A percentile compares a stretch with the other conserved stretches of the same genome.
Conservation (phyloP, 2,113 vertebrate genomes). For the Herpetotheres cachinnans region DNA sequence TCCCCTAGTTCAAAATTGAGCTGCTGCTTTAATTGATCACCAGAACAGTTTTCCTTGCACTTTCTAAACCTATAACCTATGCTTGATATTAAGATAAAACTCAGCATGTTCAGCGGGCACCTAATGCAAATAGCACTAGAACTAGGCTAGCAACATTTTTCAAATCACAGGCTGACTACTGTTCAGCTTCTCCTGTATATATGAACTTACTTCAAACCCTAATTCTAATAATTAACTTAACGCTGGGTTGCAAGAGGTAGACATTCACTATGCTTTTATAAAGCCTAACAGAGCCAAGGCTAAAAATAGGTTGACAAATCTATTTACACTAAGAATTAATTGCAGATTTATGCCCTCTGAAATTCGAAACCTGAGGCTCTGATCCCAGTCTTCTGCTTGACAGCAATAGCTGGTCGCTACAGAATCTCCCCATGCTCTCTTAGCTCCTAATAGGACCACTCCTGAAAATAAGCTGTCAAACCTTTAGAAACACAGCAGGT, state of each 20-base stretch:
- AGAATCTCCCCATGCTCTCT: neutral
- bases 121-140: neutral
- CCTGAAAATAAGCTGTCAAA: neutral
- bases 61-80: neutral
- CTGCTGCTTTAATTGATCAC: neutral
- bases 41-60: neutral
- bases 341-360: neutral
- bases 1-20: neutral
- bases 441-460: neutral
- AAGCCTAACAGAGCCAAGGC: neutral
- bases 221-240: neutral
- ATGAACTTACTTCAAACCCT: neutral
- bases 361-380: neutral
- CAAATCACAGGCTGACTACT: neutral
- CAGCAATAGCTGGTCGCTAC: neutral
- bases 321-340: neutral
- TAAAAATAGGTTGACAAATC: neutral
- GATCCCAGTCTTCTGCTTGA: neutral
- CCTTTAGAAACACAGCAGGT: neutral
- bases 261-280: neutral
- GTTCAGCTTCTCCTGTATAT: neutral
- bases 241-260: neutral
- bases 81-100: neutral
- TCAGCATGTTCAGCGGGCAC: neutral
- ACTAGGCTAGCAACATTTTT: neutral